Base-by-base conservation (phyloP, 2,888 invertebrate species). In the Drosophila yooni region DNA sequence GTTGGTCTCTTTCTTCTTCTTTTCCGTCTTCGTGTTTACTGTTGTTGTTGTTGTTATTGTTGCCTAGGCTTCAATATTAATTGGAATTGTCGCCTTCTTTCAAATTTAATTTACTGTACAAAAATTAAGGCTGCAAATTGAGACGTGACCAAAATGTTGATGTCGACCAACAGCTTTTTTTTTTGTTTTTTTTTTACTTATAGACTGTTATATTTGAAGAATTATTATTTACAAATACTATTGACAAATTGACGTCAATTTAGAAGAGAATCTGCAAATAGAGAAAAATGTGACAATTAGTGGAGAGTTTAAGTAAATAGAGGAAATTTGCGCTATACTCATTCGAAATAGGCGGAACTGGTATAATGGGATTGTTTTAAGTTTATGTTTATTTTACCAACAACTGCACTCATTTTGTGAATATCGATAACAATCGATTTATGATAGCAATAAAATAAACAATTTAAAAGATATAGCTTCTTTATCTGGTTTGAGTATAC, bases 201-300 rank as follows among this genome's bases (percentile, higher is more conserved):
- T 48, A 48, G 27, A 67, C 52, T 67, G 46, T 56, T 56, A 67
- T 43, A 36, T 27, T 60, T 72, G 50, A 50, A 66, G 38, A 56
- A 57, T 67, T 70, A 63, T 60, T 58, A 66, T 65, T 63, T 68
- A 70, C 66, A 80, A 36, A 52, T 80, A 63, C 51, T 70, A 70
- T 76, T 67, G 58, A 82, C 78, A 65, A 65, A 85, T 66, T 82
- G 46, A 70, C 72, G 72, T 75, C 78, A 83, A 86, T 79, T 77
- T 69, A 91, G 86, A 81, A 75, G 73, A 76, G 83, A 85, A 86
- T 86, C 87, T 88, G 90, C 34, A 91, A 91, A 13, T 18, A 74
- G 46, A 89, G 38, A 21, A 59, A 7, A 21, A 25, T 3, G 18
- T 21, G 6, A 0, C 0, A 5, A 74, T 88, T 74, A 83, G 67